A percentile compares a stretch with the other conserved stretches of the same genome.
phyloP scores from a whole-genome alignment of 2,797 vertebrate genomes.

The Psittacula echo region DNA sequence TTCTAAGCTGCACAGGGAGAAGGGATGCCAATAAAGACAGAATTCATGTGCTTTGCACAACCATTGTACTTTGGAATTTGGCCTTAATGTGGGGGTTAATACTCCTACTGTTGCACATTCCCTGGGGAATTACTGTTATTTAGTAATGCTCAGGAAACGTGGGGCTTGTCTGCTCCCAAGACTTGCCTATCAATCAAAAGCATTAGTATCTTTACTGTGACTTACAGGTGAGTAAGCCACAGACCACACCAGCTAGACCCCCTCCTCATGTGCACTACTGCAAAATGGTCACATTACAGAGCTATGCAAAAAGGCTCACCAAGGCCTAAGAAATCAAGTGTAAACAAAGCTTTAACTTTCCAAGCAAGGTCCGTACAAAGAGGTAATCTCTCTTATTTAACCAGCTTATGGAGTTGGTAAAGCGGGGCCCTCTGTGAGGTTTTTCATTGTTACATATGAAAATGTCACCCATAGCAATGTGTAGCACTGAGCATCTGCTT shows the following conservation, averaged over 20 bases:
- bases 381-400: not conserved
- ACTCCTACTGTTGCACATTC: not conserved
- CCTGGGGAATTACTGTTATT: not conserved
- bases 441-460: not conserved
- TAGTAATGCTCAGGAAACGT: not conserved
- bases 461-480: not conserved
- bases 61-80: not conserved
- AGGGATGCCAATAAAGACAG: not conserved
- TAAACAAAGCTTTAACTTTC: not conserved
- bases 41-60: not conserved
- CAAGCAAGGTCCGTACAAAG: not conserved
- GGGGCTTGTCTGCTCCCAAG: not conserved
- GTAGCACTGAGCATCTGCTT: not conserved
- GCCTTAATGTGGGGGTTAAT: not conserved
- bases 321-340: not conserved
- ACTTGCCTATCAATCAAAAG: not conserved
- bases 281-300: accelerated
- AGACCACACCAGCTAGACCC: not conserved
- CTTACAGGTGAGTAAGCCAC: not conserved
- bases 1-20: not conserved
- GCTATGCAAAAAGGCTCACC: not conserved
- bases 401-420: not conserved
- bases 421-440: not conserved
- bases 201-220: not conserved
- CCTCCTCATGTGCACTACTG: not conserved